phyloP scores from a whole-genome alignment of 2,888 invertebrate genomes.

The Rhogogaster chlorosoma region DNA sequence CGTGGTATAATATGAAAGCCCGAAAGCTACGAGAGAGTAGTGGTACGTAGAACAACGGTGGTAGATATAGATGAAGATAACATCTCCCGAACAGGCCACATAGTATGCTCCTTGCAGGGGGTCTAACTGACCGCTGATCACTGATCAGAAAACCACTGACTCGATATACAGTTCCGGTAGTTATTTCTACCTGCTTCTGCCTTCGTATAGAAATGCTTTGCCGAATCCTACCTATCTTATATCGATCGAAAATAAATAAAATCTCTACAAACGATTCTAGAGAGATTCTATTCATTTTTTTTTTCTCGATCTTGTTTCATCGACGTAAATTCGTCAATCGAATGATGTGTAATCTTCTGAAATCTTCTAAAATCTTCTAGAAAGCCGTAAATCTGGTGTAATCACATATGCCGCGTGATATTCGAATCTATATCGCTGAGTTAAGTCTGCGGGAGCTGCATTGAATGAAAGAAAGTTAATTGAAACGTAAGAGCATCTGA shows the following conservation, averaged over 20 bases:
- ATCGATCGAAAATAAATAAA: neutral
- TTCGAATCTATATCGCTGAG: neutral
- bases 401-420: no score
- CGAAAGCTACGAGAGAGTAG: neutral
- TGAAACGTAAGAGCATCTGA: conserved; percentile 64
- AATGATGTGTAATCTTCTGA: no score
- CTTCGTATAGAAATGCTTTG: neutral
- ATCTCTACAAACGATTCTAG: neutral
- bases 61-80: conserved; percentile 42
- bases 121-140: conserved; percentile 32
- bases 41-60: conserved; percentile 19
- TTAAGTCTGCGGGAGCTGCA: neutral
- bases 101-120: conserved; percentile 28
- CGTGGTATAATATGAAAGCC: neutral
- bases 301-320: no score
- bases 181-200: conserved; percentile 36
- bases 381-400: no score
- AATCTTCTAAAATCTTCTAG: no score
- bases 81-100: conserved; percentile 5
- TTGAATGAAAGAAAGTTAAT: conserved; percentile 60
- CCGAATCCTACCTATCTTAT: neutral
- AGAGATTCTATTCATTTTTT: no score
- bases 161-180: conserved; percentile 35
- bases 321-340: no score
- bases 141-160: conserved; percentile 18